Conservation (phyloP, 1,140 invertebrate species). For the Steinernema feltiae region DNA sequence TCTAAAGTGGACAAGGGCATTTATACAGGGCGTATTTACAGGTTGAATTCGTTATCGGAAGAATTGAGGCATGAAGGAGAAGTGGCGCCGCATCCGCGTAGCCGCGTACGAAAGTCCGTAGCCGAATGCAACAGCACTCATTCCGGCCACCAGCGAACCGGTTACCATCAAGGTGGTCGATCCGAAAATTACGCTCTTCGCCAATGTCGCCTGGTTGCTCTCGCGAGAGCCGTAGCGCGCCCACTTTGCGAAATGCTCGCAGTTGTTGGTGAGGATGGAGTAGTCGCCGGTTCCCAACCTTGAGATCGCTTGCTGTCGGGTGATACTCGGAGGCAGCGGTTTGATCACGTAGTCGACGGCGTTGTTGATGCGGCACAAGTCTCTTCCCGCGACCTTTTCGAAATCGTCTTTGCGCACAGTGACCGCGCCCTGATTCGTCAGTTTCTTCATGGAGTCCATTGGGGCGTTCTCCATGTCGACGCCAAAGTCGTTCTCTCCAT, state of each 20-base stretch:
- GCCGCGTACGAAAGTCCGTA: neutral
- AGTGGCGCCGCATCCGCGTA: neutral
- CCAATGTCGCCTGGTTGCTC: neutral
- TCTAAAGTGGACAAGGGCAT: too few species aligned
- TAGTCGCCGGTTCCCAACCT: neutral
- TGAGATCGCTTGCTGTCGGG: neutral
- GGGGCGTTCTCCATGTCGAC: neutral
- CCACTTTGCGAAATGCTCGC: slow-evolving; percentile 11
- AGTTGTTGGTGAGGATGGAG: neutral
- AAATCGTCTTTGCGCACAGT: neutral
- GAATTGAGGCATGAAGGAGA: neutral
- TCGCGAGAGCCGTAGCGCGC: neutral
- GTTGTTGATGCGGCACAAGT: slow-evolving; percentile 2
- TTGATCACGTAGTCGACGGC: neutral
- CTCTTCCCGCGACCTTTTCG: neutral
- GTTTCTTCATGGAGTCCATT: neutral
- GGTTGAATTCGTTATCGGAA: neutral
- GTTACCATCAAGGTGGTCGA: neutral
- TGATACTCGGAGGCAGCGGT: neutral
- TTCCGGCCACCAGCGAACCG: neutral
- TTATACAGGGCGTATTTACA: too few species aligned
- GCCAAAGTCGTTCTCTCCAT: neutral
- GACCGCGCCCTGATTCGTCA: neutral
- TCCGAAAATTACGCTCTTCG: neutral
- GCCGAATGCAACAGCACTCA: neutral